Evolutionary conservation across 2,888 invertebrate species (phyloP).

Genomic region (Spisula subtruncata): DNA sequence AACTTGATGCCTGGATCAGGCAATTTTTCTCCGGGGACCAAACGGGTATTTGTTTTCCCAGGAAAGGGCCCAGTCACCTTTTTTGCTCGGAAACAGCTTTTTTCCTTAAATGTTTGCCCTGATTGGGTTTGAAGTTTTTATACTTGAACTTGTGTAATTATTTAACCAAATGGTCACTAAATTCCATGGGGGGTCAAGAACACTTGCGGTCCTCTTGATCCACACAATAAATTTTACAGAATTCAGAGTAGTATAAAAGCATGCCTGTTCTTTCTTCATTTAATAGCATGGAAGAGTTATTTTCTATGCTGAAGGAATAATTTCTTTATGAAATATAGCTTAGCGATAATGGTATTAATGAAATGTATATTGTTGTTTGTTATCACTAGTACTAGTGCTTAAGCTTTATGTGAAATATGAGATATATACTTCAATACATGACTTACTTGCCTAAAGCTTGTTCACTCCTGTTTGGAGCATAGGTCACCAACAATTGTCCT

Average conservation of each 20-base stretch:
- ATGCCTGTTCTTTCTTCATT: not conserved
- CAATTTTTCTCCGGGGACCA: too few relatives aligned
- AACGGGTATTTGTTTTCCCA: too few relatives aligned
- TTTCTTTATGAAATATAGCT: not conserved
- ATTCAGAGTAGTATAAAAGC: not conserved
- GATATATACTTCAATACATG: not conserved
- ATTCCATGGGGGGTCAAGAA: too few relatives aligned
- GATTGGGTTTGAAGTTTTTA: too few relatives aligned
- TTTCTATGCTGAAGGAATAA: not conserved
- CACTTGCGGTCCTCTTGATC: not conserved
- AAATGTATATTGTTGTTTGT: not conserved
- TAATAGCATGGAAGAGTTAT: constrained; percentile 4
- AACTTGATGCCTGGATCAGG: not conserved
- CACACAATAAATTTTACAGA: not conserved
- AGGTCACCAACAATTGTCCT: too few relatives aligned
- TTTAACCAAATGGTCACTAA: too few relatives aligned
- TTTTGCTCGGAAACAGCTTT: too few relatives aligned
- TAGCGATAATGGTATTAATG: not conserved
- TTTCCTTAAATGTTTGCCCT: too few relatives aligned
- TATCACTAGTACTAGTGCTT: not conserved
- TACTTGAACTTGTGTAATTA: too few relatives aligned
- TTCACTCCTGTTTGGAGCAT: too few relatives aligned
- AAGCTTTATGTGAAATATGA: not conserved
- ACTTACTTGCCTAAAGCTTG: too few relatives aligned
- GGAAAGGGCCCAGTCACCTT: too few relatives aligned